Evolutionary conservation across 2,797 vertebrate species (phyloP).

Genomic region (Pyrocephalus nanus): DNA sequence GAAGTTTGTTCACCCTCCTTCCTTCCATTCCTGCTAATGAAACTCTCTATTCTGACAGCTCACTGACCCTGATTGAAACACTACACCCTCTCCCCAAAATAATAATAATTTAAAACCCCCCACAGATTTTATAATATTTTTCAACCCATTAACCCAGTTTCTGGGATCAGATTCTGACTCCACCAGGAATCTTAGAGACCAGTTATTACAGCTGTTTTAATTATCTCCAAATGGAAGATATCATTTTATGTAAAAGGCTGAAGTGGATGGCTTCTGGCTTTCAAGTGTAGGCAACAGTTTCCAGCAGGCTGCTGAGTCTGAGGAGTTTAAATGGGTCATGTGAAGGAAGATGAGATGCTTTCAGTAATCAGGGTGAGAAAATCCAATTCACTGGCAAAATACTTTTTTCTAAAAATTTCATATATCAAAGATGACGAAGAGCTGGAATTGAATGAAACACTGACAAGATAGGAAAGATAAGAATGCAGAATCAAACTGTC

Average conservation of each 20-base stretch:
- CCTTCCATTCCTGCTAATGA: not conserved
- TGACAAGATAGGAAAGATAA: not conserved
- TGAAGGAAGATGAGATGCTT: not conserved
- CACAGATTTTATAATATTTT: not conserved
- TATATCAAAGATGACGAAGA: not conserved
- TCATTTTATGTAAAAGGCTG: not conserved
- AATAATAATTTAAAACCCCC: not conserved
- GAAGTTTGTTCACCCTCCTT: not conserved
- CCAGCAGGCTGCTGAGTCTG: not conserved
- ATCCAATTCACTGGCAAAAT: not conserved
- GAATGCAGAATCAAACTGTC: not conserved
- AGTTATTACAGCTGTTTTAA: not conserved
- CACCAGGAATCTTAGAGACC: not conserved
- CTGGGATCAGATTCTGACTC: not conserved
- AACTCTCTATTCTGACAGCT: not conserved
- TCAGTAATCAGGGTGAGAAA: not conserved
- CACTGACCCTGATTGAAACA: not conserved
- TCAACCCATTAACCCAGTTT: not conserved
- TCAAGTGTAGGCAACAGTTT: not conserved
- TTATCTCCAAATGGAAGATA: not conserved
- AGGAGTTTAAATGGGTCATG: not conserved
- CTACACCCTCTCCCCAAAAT: fast-evolving
- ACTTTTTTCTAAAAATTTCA: not conserved
- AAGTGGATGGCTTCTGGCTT: not conserved
- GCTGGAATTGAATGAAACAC: not conserved